Percentiles rank a stretch among this genome's conserved stretches.
These are phyloP conservation scores for Urocynchramus pylzowi DNA, from an alignment of 2,113 vertebrate genomes.

Conservation along the genomic window DNA sequence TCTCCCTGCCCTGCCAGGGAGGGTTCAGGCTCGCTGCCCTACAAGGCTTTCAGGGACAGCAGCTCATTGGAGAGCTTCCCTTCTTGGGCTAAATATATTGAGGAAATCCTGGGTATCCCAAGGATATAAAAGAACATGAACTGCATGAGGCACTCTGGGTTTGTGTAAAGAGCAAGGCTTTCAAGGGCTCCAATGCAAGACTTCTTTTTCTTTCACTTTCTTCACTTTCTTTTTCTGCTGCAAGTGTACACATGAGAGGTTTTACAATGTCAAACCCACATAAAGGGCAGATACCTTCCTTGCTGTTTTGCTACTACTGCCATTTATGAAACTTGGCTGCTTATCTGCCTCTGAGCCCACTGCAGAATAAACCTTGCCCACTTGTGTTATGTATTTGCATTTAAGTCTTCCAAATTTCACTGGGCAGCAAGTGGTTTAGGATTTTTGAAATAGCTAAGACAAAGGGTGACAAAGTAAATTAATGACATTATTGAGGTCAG, in stretches of 20 bases:
- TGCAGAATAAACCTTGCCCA: neutral
- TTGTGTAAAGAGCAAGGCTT: neutral
- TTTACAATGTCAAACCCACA: neutral
- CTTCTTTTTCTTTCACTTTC: neutral
- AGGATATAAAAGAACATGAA: neutral
- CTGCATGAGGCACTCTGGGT: neutral
- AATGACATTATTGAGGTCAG: neutral
- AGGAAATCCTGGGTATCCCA: conserved; percentile 18
- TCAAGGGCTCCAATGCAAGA: neutral
- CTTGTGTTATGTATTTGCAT: fast-evolving
- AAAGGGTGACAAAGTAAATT: neutral
- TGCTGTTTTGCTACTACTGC: neutral
- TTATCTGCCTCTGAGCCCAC: neutral
- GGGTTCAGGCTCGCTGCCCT: conserved; percentile 1
- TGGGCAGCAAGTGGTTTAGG: neutral
- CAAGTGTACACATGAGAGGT: neutral
- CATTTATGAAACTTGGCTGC: neutral
- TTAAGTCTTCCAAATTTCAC: neutral
- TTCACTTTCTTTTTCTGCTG: neutral
- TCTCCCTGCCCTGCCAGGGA: neutral
- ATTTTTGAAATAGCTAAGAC: neutral
- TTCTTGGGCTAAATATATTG: conserved; percentile 21
- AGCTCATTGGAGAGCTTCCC: neutral
- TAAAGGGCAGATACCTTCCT: neutral
- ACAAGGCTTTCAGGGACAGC: conserved; percentile 26